Conservation (phyloP, 1,140 invertebrate species). For the Dendrolimus punctatus region DNA sequence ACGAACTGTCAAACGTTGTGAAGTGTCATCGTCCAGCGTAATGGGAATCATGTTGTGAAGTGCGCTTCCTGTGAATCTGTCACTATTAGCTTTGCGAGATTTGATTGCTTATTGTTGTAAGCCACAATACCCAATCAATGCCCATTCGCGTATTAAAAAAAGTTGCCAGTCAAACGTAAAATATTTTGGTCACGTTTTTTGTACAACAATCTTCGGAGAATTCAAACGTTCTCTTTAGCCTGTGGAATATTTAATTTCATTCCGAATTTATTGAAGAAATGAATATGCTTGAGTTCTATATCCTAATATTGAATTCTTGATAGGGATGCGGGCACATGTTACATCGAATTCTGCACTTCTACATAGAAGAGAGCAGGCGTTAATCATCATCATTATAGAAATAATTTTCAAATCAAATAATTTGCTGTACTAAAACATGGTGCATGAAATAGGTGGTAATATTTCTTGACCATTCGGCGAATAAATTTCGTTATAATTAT, state of each 20-base stretch:
- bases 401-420: too few relatives aligned
- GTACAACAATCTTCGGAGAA: neutral
- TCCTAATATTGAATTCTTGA: too few relatives aligned
- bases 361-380: too few relatives aligned
- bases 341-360: too few relatives aligned
- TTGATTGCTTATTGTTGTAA: slow-evolving; percentile 57
- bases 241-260: slow-evolving; percentile 1
- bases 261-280: neutral
- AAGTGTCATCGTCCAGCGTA: slow-evolving; percentile 10
- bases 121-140: slow-evolving; percentile 55
- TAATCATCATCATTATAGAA: too few relatives aligned
- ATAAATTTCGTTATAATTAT: too few relatives aligned
- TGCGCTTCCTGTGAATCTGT: slow-evolving; percentile 21
- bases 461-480: too few relatives aligned
- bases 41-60: slow-evolving; percentile 25
- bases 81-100: slow-evolving; percentile 28
- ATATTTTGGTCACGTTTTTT: slow-evolving; percentile 1
- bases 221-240: neutral
- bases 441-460: too few relatives aligned
- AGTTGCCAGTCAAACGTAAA: slow-evolving; percentile 2
- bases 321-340: too few relatives aligned
- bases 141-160: slow-evolving; percentile 23
- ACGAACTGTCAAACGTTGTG: slow-evolving; percentile 5
- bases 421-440: too few relatives aligned
- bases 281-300: neutral